Conservation (phyloP, 2,888 invertebrate genomes). For the Hirtodrosophila histrioides region DNA sequence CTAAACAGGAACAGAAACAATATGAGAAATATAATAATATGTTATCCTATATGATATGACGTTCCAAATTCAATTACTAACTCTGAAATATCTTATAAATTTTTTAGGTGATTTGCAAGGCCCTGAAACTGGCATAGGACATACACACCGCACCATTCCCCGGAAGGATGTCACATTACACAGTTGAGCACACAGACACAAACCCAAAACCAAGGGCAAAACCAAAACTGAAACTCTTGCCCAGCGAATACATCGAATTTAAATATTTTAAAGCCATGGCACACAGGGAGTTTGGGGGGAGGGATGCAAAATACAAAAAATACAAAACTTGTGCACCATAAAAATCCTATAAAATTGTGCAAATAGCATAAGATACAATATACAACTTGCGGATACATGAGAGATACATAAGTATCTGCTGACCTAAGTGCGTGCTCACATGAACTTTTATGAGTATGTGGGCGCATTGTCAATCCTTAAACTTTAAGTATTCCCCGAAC, state of each 20-base stretch:
- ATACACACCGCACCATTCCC: conserved; percentile 1
- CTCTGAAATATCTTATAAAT: too few relatives aligned
- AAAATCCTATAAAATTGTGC: conserved; percentile 75
- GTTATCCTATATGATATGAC: too few relatives aligned
- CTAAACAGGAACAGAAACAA: too few relatives aligned
- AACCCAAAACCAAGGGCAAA: conserved; percentile 4
- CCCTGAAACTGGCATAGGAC: conserved; percentile 27
- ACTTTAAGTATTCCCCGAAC: conserved; percentile 47
- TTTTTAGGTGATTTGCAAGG: background rate
- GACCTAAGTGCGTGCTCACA: conserved; percentile 71
- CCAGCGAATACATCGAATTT: conserved; percentile 60
- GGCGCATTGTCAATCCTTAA: conserved; percentile 50
- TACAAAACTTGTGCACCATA: conserved; percentile 68
- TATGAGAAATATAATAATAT: too few relatives aligned
- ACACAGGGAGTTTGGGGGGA: background rate
- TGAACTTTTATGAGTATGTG: conserved; percentile 60
- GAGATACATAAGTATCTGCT: conserved; percentile 60
- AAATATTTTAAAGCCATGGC: conserved; percentile 64
- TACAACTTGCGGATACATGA: conserved; percentile 29
- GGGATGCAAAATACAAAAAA: conserved; percentile 30
- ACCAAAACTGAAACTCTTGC: conserved; percentile 14
- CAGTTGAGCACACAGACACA: conserved; percentile 52
- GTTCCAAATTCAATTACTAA: too few relatives aligned
- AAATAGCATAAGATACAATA: conserved; percentile 64
- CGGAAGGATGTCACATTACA: conserved; percentile 48